phyloP scores from a whole-genome alignment of 2,888 invertebrate species.

The Drosophila seclusa region DNA sequence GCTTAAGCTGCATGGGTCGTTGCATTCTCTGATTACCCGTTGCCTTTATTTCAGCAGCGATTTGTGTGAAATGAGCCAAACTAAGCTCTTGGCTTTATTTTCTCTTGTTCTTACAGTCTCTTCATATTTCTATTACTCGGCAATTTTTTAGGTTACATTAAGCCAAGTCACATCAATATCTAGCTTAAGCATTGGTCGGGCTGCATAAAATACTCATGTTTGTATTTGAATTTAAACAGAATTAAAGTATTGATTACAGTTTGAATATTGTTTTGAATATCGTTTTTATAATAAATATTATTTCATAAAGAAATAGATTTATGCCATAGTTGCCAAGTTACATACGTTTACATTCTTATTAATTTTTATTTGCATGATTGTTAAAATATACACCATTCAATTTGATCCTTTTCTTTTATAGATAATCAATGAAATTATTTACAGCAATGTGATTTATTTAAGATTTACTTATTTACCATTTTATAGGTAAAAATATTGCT shows the following conservation, averaged over 20 bases:
- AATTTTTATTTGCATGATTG: neutral
- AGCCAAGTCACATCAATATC: neutral
- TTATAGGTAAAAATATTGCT: neutral
- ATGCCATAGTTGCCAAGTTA: fast-evolving
- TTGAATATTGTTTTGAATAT: neutral
- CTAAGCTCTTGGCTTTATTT: constrained; percentile 44
- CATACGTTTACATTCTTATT: too few relatives aligned
- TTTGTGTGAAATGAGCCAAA: constrained; percentile 63
- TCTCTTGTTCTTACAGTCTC: neutral
- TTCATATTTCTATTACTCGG: neutral
- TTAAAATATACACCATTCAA: too few relatives aligned
- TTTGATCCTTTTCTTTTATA: too few relatives aligned
- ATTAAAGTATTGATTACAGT: neutral
- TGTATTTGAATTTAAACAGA: neutral
- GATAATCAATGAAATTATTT: too few relatives aligned
- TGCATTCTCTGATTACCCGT: constrained; percentile 27
- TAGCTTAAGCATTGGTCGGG: neutral
- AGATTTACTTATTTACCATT: neutral
- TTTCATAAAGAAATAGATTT: neutral
- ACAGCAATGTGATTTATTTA: neutral
- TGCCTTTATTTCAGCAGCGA: constrained; percentile 26
- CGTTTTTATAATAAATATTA: neutral
- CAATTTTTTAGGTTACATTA: neutral
- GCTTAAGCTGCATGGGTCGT: constrained; percentile 43
- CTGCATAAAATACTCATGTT: neutral